Percentiles rank a stretch among this genome's conserved stretches.
Conservation (phyloP, 2,888 invertebrate species). For the Macaria liturata region DNA sequence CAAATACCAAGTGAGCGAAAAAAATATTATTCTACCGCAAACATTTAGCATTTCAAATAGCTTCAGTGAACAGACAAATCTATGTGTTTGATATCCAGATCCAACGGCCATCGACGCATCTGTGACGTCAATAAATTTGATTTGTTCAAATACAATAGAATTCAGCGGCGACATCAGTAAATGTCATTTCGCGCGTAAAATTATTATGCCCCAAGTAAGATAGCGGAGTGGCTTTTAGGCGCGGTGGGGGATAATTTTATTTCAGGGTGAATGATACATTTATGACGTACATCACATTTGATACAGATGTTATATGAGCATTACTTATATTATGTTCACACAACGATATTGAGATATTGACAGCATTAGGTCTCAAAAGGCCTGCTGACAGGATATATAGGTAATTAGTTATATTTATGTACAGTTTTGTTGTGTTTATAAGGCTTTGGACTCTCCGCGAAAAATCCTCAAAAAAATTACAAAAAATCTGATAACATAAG, state of each 20-base stretch:
- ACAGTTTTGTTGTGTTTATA: too few relatives aligned
- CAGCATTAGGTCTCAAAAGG: too few relatives aligned
- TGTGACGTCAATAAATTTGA: conserved; percentile 61
- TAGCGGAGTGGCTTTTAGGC: conserved; percentile 3
- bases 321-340: too few relatives aligned
- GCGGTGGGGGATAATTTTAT: conserved; percentile 15
- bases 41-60: conserved; percentile 11
- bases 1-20: too few relatives aligned
- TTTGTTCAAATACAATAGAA: conserved; percentile 54
- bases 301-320: too few relatives aligned
- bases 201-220: conserved; percentile 2
- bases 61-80: conserved; percentile 9
- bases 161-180: conserved; percentile 40
- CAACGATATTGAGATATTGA: too few relatives aligned
- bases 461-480: too few relatives aligned
- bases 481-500: too few relatives aligned
- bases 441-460: too few relatives aligned
- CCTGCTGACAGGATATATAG: too few relatives aligned
- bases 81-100: conserved; percentile 23
- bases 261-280: conserved; percentile 4
- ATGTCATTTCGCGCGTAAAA: conserved; percentile 19
- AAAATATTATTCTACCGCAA: too few relatives aligned
- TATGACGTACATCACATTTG: conserved; percentile 6
- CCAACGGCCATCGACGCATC: conserved; percentile 42
- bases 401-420: too few relatives aligned